phyloP scores from a whole-genome alignment of 35 echinoderm and acorn worm genomes.

The Hemicentrotus pulcherrimus region DNA sequence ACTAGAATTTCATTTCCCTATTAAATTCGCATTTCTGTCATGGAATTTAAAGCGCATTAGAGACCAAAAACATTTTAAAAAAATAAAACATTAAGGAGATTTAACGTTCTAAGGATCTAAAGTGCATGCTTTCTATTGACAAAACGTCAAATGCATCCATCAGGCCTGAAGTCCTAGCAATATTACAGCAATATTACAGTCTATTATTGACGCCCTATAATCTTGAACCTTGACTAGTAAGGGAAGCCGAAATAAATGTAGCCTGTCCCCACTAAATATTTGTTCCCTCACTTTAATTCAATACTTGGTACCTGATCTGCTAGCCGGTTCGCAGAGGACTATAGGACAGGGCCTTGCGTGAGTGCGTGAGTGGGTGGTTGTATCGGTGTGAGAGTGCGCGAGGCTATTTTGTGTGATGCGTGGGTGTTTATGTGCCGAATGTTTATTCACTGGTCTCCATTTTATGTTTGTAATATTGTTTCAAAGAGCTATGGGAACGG shows the following conservation, averaged over 20 bases:
- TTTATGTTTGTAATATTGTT: not conserved
- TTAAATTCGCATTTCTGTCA: not conserved
- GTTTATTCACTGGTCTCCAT: too few relatives aligned
- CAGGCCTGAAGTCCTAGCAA: not conserved
- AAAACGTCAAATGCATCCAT: not conserved
- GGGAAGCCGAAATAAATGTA: not conserved
- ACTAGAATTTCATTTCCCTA: not conserved
- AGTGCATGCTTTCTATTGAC: not conserved
- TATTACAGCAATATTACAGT: too few relatives aligned
- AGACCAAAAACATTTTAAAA: not conserved
- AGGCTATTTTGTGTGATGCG: too few relatives aligned
- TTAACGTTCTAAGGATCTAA: too few relatives aligned
- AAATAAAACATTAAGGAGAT: too few relatives aligned
- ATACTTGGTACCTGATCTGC: not conserved
- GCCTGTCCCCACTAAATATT: not conserved
- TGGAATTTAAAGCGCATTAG: not conserved
- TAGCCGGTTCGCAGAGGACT: too few relatives aligned
- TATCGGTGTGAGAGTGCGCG: not conserved
- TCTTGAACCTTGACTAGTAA: not conserved
- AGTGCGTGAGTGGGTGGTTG: not conserved
- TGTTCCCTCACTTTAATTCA: not conserved
- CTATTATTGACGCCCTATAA: too few relatives aligned
- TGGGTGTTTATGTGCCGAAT: too few relatives aligned
- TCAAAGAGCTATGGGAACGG: not conserved
- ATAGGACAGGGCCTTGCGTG: not conserved